Evolutionary conservation across 2,797 vertebrate genomes (phyloP), one percentile per base, ranked within the genome.

Genomic region (Rhinatrema bivittatum): DNA sequence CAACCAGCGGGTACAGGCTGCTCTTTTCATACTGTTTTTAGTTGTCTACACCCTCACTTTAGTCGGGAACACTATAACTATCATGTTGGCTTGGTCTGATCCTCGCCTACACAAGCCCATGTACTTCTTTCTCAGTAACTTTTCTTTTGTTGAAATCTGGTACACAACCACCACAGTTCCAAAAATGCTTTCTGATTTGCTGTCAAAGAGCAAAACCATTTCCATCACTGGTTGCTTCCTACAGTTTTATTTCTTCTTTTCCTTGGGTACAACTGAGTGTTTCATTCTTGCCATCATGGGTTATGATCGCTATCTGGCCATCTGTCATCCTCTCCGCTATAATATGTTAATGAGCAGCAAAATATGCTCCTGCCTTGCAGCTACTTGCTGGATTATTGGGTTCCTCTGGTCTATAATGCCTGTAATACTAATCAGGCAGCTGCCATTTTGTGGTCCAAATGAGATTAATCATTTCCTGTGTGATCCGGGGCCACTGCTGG

Each of bases 121-220:
- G 39, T 53, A 53, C 9, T 49, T 31, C 6, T 37, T 50, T 16
- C 28, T 60, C 10, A 42, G 37, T 24, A 67, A 47, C 15, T 35
- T 63, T n/a, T 56, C 42, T n/a, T 55, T 58, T 18, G 25, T 57
- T 24, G 53, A 56, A 31, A 51, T 60, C 9, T 32, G 47, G 14
- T 45, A 41, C 8, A 38, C 43, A 16, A 42, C 23, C 17, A 51
- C 46, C 25, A 57, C 20, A n/a, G 32, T 57, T 7, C 45, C 50
- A 3, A 44, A 36, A 24, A 41, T 60, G 22, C 29, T 62, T 20
- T 27, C 26, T 13, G 25, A 37, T 20, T 32, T 67, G 7, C 20
- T 55, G 7, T 42, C 22, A 6, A 36, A 39, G 15, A 28, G 13
- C 11, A 40, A 44, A 26, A 42, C 33, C 6, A 50, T 67, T 16